A percentile compares a stretch with the other conserved stretches of the same genome.
These are phyloP conservation scores for Cichlasoma orientale DNA, from an alignment of 2,797 vertebrate genomes.

Conservation along the genomic window DNA sequence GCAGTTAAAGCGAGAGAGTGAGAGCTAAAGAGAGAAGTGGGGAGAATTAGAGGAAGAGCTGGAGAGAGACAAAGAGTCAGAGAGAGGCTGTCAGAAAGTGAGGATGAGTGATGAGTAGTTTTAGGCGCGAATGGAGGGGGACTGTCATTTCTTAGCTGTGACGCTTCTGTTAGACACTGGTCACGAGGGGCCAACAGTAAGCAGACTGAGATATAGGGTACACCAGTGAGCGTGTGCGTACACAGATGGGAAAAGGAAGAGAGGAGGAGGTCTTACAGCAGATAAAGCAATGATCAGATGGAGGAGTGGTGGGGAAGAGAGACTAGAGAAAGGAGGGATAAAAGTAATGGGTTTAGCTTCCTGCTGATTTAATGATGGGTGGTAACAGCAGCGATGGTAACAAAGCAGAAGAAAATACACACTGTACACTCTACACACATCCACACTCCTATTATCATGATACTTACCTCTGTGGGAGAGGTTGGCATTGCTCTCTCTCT, in stretches of 20 bases:
- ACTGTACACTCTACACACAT: constrained; percentile 10
- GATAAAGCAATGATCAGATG: constrained; percentile 39
- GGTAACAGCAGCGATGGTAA: constrained; percentile 11
- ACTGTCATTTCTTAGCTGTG: constrained; percentile 58
- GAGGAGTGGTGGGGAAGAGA: constrained; percentile 17
- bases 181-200: constrained; percentile 50
- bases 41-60: constrained; percentile 3
- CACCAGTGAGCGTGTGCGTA: background rate
- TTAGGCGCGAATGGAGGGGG: constrained; percentile 32
- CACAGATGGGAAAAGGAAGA: background rate
- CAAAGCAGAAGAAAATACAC: constrained; percentile 1
- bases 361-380: constrained; percentile 47
- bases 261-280: background rate
- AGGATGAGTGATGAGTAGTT: constrained; percentile 59
- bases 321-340: constrained; percentile 20
- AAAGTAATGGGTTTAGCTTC: constrained; percentile 44
- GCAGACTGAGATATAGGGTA: background rate
- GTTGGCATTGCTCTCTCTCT: constrained; percentile 87
- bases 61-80: constrained; percentile 1
- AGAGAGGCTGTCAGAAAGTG: constrained; percentile 55
- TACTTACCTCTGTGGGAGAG: constrained; percentile 93
- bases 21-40: background rate
- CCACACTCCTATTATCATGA: background rate
- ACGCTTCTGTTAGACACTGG: constrained; percentile 62
- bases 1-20: constrained; percentile 13